Percentiles rank a stretch among this genome's conserved stretches.
Evolutionary conservation across 2,888 invertebrate genomes (phyloP).

Genomic region (Andrena haemorrhoa): DNA sequence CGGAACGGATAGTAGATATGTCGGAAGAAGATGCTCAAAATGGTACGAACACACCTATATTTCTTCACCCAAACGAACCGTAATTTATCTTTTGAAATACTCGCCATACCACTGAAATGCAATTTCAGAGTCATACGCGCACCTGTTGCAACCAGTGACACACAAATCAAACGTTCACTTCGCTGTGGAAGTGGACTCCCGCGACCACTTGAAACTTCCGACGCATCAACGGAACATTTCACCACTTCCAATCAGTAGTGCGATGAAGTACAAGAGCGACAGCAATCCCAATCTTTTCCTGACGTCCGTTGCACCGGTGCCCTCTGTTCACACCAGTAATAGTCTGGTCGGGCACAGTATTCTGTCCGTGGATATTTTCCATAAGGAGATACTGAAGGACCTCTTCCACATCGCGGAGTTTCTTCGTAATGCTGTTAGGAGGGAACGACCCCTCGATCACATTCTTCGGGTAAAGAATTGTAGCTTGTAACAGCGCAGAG

Average conservation of each 20-base stretch:
- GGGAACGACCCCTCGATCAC: conserved; percentile 94
- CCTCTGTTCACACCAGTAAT: conserved; percentile 81
- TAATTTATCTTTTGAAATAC: not conserved
- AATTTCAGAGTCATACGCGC: conserved; percentile 69
- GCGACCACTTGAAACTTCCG: conserved; percentile 77
- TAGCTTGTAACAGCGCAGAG: too few species aligned
- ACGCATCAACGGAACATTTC: conserved; percentile 76
- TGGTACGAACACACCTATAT: conserved; percentile 70
- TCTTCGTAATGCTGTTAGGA: conserved; percentile 92
- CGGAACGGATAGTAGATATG: conserved; percentile 56
- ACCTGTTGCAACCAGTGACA: conserved; percentile 70
- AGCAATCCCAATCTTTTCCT: conserved; percentile 80
- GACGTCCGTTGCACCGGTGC: conserved; percentile 63
- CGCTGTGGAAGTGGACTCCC: conserved; percentile 73
- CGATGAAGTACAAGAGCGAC: conserved; percentile 80
- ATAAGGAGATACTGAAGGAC: conserved; percentile 95
- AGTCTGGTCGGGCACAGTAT: conserved; percentile 91
- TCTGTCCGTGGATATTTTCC: conserved; percentile 94
- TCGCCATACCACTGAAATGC: not conserved
- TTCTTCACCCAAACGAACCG: not conserved
- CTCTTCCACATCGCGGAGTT: conserved; percentile 97
- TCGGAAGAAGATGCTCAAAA: conserved; percentile 74
- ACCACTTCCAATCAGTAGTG: conserved; percentile 73
- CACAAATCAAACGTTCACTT: conserved; percentile 75
- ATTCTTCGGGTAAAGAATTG: conserved; percentile 88